These are phyloP conservation scores for Dasypolia templi DNA, from an alignment of 2,888 invertebrate species.

Conservation along the genomic window DNA sequence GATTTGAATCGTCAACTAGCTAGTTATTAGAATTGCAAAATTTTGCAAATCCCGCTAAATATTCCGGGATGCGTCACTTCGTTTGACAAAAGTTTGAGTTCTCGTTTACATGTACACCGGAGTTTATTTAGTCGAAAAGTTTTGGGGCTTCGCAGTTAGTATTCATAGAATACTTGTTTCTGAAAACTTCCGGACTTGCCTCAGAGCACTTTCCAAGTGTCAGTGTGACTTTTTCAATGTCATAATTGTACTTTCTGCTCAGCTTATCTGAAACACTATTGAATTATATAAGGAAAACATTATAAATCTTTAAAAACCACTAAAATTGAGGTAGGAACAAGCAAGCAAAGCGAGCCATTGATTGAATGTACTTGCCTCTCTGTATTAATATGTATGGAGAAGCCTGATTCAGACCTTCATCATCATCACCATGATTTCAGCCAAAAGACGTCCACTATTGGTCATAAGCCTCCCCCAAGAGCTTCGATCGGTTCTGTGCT, in stretches of 20 bases:
- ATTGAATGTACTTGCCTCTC: neutral
- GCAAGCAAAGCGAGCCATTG: neutral
- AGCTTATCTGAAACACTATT: neutral
- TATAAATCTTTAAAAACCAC: no score
- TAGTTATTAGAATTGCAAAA: conserved; percentile 70
- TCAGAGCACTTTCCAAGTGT: neutral
- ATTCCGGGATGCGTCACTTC: conserved; percentile 60
- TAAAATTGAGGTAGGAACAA: no score
- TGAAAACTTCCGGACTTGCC: neutral
- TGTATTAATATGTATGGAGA: neutral
- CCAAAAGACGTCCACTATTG: no score
- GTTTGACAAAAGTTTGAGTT: conserved; percentile 52
- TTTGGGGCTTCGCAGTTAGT: conserved; percentile 44
- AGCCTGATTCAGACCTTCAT: neutral
- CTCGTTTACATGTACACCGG: conserved; percentile 38
- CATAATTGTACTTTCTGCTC: neutral
- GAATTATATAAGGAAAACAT: neutral
- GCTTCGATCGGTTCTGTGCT: no score
- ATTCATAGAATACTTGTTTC: conserved; percentile 46
- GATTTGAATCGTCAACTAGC: conserved; percentile 66
- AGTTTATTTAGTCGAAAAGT: conserved; percentile 45
- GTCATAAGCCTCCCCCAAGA: no score
- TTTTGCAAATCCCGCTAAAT: conserved; percentile 66
- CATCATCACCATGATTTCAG: no score
- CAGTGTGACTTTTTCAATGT: neutral